phyloP scores from a whole-genome alignment of 2,888 invertebrate genomes.

The Linyphia triangularis region DNA sequence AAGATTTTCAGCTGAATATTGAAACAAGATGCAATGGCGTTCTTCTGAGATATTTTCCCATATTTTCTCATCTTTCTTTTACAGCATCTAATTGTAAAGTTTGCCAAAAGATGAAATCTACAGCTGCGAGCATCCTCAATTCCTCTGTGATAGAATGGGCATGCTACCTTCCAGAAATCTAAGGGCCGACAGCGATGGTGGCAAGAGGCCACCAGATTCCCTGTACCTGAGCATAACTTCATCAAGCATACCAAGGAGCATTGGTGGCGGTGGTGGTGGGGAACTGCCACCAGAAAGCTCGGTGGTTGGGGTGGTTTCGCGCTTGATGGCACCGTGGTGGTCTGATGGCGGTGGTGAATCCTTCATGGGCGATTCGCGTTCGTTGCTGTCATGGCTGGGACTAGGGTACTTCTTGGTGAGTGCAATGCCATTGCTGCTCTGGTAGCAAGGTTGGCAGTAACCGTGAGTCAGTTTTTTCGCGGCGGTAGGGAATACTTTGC shows the following conservation, averaged over 20 bases:
- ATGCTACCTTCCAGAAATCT: constrained; percentile 67
- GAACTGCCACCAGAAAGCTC: constrained; percentile 27
- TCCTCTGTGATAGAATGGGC: constrained; percentile 66
- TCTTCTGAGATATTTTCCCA: too few species aligned
- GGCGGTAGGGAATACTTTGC: constrained; percentile 81
- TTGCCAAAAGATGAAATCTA: too few species aligned
- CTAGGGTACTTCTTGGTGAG: constrained; percentile 67
- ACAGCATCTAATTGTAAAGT: too few species aligned
- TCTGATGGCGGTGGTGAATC: constrained; percentile 15
- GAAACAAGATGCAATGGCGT: too few species aligned
- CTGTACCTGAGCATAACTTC: constrained; percentile 72
- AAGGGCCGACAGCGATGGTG: constrained; percentile 64
- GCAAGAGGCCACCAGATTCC: constrained; percentile 60
- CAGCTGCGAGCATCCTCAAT: not conserved
- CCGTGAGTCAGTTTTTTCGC: constrained; percentile 72
- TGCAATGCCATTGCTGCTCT: constrained; percentile 73
- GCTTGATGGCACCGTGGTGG: not conserved
- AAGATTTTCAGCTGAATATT: not conserved
- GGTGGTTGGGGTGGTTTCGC: constrained; percentile 24
- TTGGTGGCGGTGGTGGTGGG: constrained; percentile 49
- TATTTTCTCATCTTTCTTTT: too few species aligned
- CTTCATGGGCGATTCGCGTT: not conserved
- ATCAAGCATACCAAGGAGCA: constrained; percentile 69
- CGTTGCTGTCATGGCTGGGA: constrained; percentile 50
- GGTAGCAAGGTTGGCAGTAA: constrained; percentile 74